phyloP scores from a whole-genome alignment of 92 coral and sea anemone genomes.

The Paramuricea clavata region DNA sequence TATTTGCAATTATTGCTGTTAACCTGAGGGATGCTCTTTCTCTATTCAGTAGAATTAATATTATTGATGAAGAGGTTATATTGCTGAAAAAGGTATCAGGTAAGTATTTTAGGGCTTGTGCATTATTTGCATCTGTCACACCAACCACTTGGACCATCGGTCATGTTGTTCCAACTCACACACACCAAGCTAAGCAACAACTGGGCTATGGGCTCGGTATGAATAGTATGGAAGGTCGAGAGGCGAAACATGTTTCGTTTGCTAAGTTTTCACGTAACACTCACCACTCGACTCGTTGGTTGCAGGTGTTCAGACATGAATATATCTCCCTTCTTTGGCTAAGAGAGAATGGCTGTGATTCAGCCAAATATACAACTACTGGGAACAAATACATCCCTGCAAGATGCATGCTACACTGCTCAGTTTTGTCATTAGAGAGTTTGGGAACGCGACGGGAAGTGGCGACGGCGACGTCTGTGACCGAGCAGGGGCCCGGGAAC shows the following conservation, averaged over 20 bases:
- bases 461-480: too few relatives aligned
- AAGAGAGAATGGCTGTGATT: constrained; percentile 69
- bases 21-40: constrained; percentile 71
- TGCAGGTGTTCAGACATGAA: constrained; percentile 71
- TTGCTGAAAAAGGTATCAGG: constrained; percentile 27
- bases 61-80: constrained; percentile 24
- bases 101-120: constrained; percentile 59
- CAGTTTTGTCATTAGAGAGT: constrained; percentile 64
- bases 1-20: constrained; percentile 59
- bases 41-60: constrained; percentile 68
- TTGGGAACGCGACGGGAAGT: constrained; percentile 60
- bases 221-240: constrained; percentile 66
- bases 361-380: constrained; percentile 41
- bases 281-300: constrained; percentile 62
- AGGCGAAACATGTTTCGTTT: constrained; percentile 60
- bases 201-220: constrained; percentile 60
- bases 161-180: constrained; percentile 58
- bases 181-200: constrained; percentile 51
- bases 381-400: constrained; percentile 47
- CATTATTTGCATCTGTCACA: constrained; percentile 58
- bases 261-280: constrained; percentile 68
- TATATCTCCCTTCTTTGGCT: constrained; percentile 74
- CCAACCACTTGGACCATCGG: constrained; percentile 76
- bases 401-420: constrained; percentile 54
- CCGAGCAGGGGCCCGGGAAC: too few relatives aligned